These are phyloP conservation scores for Spatulosminthurus flaviceps DNA, from an alignment of 2,888 invertebrate genomes.

Conservation along the genomic window DNA sequence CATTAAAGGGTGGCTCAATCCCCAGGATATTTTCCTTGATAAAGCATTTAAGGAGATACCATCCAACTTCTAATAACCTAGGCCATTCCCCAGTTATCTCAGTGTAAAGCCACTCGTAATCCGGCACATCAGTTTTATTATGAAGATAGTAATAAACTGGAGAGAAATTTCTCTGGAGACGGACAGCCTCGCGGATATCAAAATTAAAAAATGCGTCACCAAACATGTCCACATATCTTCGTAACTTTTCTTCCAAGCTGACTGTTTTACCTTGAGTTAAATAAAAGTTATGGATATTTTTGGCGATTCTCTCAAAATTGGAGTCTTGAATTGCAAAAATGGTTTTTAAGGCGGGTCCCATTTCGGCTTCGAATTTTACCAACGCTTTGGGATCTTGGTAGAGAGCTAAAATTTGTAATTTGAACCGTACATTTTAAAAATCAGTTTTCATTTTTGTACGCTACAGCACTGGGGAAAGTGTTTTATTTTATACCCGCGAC, in stretches of 20 bases:
- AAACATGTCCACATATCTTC: neutral
- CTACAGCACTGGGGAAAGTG: too few species aligned
- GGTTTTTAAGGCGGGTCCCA: neutral
- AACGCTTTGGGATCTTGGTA: neutral
- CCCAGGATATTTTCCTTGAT: too few species aligned
- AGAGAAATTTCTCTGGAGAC: conserved; percentile 3
- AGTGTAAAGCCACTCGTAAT: neutral
- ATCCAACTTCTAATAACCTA: neutral
- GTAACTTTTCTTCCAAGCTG: neutral
- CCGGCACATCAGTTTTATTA: conserved; percentile 18
- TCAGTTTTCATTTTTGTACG: too few species aligned
- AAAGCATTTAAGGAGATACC: too few species aligned
- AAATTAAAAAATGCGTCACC: conserved; percentile 15
- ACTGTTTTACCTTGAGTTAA: neutral
- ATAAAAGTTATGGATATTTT: conserved; percentile 6
- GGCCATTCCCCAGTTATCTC: neutral
- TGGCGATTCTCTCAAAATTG: neutral
- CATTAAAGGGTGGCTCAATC: too few species aligned
- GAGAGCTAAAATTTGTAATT: neutral
- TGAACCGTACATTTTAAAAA: too few species aligned
- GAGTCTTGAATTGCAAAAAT: neutral
- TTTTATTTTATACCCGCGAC: too few species aligned
- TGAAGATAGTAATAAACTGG: conserved; percentile 19
- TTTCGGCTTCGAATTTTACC: conserved; percentile 8
- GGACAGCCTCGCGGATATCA: conserved; percentile 7